Conservation (phyloP, 2,797 vertebrate genomes). For the Acanthiza pusilla region DNA sequence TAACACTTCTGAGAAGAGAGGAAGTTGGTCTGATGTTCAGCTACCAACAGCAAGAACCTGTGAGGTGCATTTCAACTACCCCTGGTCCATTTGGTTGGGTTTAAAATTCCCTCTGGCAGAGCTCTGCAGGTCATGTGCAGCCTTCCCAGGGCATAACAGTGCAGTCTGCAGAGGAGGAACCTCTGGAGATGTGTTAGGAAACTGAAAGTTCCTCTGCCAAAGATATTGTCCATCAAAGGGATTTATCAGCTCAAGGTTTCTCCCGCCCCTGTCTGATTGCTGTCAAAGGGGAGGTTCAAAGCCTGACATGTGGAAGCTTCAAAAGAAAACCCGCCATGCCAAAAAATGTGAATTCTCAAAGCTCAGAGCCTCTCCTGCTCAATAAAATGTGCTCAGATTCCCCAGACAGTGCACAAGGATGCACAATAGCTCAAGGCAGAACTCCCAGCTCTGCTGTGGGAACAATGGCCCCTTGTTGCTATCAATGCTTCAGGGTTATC, state of each 20-base stretch:
- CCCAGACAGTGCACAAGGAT: not conserved
- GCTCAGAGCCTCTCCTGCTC: not conserved
- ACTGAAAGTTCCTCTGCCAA: not conserved
- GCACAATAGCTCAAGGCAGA: constrained; percentile 17
- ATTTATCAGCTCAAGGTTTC: constrained; percentile 16
- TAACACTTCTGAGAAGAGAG: not conserved
- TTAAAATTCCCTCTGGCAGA: not conserved
- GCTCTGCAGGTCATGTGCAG: not conserved
- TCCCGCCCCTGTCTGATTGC: not conserved
- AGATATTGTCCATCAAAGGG: constrained; percentile 17
- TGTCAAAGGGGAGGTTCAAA: constrained; percentile 27
- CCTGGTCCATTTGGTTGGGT: not conserved
- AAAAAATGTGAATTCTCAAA: not conserved
- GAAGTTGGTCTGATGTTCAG: not conserved
- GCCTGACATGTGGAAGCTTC: not conserved
- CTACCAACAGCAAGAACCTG: not conserved
- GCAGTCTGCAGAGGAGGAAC: not conserved
- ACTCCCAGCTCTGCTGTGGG: not conserved
- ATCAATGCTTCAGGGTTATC: constrained; percentile 20
- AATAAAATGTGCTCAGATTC: not conserved
- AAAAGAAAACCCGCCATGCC: not conserved
- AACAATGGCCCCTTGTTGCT: constrained; percentile 6
- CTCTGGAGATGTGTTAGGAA: not conserved
- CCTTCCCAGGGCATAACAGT: not conserved
- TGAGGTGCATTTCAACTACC: not conserved